phyloP scores from a whole-genome alignment of 1,140 invertebrate species.

The Diorhabda elongata region DNA sequence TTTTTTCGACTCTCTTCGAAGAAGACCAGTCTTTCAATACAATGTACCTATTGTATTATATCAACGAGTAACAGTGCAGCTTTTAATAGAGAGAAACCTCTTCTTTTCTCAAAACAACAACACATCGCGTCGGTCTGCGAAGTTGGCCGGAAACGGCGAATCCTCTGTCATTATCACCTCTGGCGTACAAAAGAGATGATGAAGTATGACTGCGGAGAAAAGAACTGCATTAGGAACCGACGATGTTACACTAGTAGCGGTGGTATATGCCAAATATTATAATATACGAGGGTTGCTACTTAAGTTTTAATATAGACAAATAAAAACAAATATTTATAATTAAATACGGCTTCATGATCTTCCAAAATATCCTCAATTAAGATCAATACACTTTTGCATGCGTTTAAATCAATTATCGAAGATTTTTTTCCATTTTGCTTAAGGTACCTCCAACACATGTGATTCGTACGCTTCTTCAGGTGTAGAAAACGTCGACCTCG shows the following conservation, averaged over 20 bases:
- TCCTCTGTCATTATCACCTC: constrained; percentile 46
- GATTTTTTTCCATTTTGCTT: too few species aligned
- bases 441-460: too few species aligned
- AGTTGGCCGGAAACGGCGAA: constrained; percentile 40
- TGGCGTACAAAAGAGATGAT: constrained; percentile 43
- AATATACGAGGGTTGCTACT: too few species aligned
- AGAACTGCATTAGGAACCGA: constrained; percentile 40
- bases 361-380: too few species aligned
- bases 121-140: constrained; percentile 24
- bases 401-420: too few species aligned
- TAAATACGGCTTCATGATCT: too few species aligned
- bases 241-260: not conserved
- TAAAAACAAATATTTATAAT: too few species aligned
- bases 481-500: too few species aligned
- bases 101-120: constrained; percentile 33
- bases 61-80: constrained; percentile 34
- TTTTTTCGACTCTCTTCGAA: too few species aligned
- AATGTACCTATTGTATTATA: constrained; percentile 45
- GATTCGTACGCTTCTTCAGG: too few species aligned
- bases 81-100: constrained; percentile 23
- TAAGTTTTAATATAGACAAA: too few species aligned
- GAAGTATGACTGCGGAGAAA: constrained; percentile 43
- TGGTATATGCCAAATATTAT: not conserved
- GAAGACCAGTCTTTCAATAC: constrained; percentile 11
- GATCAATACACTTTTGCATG: too few species aligned